Evolutionary conservation across 2,888 invertebrate genomes (phyloP).

Genomic region (Trimorus sp.): DNA sequence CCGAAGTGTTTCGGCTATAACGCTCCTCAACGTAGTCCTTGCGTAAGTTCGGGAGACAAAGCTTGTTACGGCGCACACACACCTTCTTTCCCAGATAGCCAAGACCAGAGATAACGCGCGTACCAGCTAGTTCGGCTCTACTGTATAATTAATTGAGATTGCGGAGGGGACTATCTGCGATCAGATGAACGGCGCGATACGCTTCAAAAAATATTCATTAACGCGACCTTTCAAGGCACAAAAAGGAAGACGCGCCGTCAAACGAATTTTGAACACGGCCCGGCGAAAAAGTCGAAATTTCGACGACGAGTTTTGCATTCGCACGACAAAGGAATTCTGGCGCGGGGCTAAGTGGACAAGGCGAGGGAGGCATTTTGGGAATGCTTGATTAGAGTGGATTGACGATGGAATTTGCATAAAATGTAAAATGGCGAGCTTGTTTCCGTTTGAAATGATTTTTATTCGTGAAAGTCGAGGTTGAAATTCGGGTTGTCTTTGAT

Average conservation of each 20-base stretch:
- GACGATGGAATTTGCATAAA: too few species aligned
- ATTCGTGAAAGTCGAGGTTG: not conserved
- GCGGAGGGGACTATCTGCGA: constrained; percentile 48
- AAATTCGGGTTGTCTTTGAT: too few species aligned
- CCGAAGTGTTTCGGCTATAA: constrained; percentile 60
- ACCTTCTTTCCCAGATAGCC: constrained; percentile 52
- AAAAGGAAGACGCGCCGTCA: constrained; percentile 38
- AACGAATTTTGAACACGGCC: constrained; percentile 42
- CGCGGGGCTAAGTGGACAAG: too few species aligned
- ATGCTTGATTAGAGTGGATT: too few species aligned
- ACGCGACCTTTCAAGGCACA: constrained; percentile 47
- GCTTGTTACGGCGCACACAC: constrained; percentile 42
- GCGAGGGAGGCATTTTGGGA: too few species aligned
- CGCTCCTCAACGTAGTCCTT: constrained; percentile 51
- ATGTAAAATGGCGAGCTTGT: too few species aligned
- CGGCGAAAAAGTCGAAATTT: constrained; percentile 26
- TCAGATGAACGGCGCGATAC: constrained; percentile 51
- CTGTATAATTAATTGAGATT: constrained; percentile 65
- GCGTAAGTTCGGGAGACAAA: constrained; percentile 59
- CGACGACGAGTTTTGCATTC: too few species aligned
- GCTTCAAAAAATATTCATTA: constrained; percentile 63
- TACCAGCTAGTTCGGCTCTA: constrained; percentile 46
- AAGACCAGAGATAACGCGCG: constrained; percentile 59
- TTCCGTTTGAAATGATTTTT: not conserved
- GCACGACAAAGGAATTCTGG: too few species aligned